These are phyloP conservation scores for Sternarchorhynchus goeldii DNA, from an alignment of 2,797 vertebrate species.

Conservation along the genomic window DNA sequence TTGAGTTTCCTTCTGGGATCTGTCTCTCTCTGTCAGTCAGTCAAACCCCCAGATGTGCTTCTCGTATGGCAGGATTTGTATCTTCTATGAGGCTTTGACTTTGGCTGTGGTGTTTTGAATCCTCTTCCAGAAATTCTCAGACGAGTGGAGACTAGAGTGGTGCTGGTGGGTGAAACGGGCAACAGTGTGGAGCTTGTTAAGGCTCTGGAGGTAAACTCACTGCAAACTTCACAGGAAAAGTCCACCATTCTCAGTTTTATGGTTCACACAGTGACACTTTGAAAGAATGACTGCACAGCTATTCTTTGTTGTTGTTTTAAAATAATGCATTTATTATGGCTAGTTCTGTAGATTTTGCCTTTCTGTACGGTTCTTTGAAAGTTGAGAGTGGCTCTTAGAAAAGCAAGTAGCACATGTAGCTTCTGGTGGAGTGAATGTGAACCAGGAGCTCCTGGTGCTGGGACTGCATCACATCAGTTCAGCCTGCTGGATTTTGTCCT, in stretches of 20 bases:
- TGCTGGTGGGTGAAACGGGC: constrained; percentile 86
- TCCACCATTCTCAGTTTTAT: too few species aligned
- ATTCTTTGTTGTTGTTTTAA: not conserved
- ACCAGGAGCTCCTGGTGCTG: too few species aligned
- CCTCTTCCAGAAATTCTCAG: constrained; percentile 83
- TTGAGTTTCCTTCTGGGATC: too few species aligned
- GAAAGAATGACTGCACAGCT: not conserved
- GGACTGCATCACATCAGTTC: too few species aligned
- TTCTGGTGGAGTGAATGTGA: constrained; percentile 12
- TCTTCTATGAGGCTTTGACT: constrained; percentile 40
- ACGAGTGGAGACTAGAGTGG: constrained; percentile 87
- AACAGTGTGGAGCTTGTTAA: constrained; percentile 79
- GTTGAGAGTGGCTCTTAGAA: not conserved
- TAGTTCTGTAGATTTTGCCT: not conserved
- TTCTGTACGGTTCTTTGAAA: not conserved
- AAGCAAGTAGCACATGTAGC: constrained; percentile 13
- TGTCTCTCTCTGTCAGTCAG: too few species aligned
- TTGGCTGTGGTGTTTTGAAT: constrained; percentile 39
- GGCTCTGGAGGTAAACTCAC: constrained; percentile 87
- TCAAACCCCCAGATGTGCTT: not conserved
- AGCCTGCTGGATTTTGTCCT: too few species aligned
- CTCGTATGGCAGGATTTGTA: constrained; percentile 22
- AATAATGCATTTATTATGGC: not conserved
- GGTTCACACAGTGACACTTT: not conserved
- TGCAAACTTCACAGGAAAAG: not conserved